Percentiles rank a stretch among this genome's conserved stretches.
phyloP scores from a whole-genome alignment of 92 coral and sea anemone genomes.

The Parazoanthus atlanticus region DNA sequence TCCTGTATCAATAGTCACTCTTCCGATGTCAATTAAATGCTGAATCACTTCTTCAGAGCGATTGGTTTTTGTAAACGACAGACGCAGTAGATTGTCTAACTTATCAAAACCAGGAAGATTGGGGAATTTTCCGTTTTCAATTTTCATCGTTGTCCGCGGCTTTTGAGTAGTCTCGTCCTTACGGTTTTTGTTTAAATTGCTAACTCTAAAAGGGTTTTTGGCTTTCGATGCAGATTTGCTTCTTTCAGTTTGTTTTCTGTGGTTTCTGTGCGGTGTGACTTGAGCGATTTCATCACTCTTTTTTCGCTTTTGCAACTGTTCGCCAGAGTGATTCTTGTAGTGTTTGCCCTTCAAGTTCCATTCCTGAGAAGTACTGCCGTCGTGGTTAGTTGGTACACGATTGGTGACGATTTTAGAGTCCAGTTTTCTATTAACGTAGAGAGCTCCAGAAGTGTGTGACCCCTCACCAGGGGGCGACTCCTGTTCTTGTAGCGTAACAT shows the following conservation, averaged over 20 bases:
- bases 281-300: background rate
- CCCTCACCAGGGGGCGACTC: slow-evolving; percentile 95
- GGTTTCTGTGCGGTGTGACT: background rate
- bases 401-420: background rate
- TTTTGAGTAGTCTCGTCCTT: background rate
- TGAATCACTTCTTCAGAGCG: slow-evolving; percentile 72
- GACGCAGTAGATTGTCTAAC: slow-evolving; percentile 63
- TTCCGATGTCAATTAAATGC: slow-evolving; percentile 82
- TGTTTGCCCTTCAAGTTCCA: background rate
- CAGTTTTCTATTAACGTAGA: background rate
- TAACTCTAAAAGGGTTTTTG: background rate
- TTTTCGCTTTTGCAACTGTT: background rate
- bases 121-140: background rate
- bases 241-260: background rate
- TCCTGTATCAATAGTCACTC: slow-evolving; percentile 85
- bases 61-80: slow-evolving; percentile 67
- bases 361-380: background rate
- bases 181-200: background rate
- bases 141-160: background rate
- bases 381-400: background rate
- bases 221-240: background rate
- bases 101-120: slow-evolving; percentile 47
- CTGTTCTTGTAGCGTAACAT: slow-evolving; percentile 98
- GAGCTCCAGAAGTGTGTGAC: background rate
- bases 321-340: background rate